These are phyloP conservation scores for Casuarius casuarius DNA, from an alignment of 2,113 vertebrate genomes.

Conservation along the genomic window DNA sequence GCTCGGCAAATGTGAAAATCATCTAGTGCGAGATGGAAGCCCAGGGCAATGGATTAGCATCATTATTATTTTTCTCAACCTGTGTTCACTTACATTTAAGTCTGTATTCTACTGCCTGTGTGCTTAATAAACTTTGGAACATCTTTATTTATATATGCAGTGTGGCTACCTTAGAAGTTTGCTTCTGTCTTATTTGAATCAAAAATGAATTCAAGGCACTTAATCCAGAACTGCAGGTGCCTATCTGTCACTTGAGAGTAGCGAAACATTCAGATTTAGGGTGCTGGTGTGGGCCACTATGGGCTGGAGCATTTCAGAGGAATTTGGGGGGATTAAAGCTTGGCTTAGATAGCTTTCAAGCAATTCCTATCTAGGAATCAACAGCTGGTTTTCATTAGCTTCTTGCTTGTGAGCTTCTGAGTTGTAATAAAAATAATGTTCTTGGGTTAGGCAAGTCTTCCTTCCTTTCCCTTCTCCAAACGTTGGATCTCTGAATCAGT, in stretches of 20 bases:
- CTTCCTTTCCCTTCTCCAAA: not conserved
- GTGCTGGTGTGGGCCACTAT: not conserved
- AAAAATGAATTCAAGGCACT: not conserved
- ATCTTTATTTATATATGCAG: not conserved
- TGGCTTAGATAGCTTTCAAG: not conserved
- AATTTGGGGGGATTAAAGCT: not conserved
- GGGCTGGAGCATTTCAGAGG: not conserved
- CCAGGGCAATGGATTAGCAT: slow-evolving; percentile 47
- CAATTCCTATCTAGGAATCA: not conserved
- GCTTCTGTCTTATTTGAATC: not conserved
- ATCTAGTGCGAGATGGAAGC: slow-evolving; percentile 40
- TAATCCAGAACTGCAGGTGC: not conserved
- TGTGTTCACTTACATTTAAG: slow-evolving; percentile 54
- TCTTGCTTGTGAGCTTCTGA: rapidly evolving
- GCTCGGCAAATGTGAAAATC: slow-evolving; percentile 54
- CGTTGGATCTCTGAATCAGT: not conserved
- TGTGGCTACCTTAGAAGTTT: not conserved
- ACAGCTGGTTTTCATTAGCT: not conserved
- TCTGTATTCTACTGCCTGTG: not conserved
- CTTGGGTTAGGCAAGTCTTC: not conserved
- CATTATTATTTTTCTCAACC: slow-evolving; percentile 34
- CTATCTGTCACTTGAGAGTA: not conserved
- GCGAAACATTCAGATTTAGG: not conserved
- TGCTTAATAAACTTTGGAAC: not conserved
- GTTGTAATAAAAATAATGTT: rapidly evolving